Conservation (phyloP, 2,888 invertebrate genomes). For the Caenorhabditis sinica region DNA sequence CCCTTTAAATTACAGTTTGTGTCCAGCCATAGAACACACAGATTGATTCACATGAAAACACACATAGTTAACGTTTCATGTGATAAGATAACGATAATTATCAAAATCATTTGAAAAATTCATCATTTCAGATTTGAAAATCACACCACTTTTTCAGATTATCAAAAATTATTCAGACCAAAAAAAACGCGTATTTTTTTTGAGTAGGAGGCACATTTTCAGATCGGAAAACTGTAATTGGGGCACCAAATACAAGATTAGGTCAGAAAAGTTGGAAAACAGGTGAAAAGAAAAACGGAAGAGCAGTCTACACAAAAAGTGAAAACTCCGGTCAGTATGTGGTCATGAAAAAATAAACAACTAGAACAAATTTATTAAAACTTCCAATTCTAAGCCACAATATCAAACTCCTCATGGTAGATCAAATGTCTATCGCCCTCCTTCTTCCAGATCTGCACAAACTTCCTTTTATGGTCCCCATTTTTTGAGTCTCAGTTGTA, state of each 20-base stretch:
- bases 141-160: constrained; percentile 7
- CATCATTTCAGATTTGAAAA: background rate
- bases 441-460: constrained; percentile 68
- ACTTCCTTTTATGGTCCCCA: constrained; percentile 57
- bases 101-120: no score
- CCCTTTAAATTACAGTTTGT: background rate
- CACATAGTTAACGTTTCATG: constrained; percentile 25
- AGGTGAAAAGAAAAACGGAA: no score
- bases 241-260: no score
- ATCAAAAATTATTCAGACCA: background rate
- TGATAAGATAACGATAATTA: background rate
- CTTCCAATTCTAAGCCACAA: constrained; percentile 22
- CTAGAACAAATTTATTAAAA: no score
- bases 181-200: no score
- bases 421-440: constrained; percentile 49
- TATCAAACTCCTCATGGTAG: constrained; percentile 66
- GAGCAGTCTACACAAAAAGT: no score
- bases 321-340: no score
- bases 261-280: no score
- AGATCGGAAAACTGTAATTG: no score
- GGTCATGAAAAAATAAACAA: no score
- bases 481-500: constrained; percentile 45
- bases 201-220: no score
- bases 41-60: background rate
- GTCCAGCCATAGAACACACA: constrained; percentile 11